These are phyloP conservation scores for Vireo griseus DNA, from an alignment of 2,797 vertebrate species.

Conservation along the genomic window DNA sequence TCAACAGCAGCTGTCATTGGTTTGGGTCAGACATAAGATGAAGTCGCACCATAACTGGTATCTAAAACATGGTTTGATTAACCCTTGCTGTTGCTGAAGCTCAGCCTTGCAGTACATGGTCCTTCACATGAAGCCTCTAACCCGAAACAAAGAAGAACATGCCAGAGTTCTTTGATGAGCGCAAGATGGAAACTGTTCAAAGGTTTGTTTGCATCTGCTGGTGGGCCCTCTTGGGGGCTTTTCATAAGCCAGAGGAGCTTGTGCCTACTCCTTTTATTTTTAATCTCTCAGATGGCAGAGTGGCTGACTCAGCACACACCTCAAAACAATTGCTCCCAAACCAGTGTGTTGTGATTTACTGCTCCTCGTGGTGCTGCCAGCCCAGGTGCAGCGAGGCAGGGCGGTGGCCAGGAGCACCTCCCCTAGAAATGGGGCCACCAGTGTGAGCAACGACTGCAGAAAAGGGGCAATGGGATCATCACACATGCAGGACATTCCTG, in stretches of 20 bases:
- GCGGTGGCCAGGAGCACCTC: not conserved
- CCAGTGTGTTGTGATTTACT: not conserved
- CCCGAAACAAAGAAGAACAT: not conserved
- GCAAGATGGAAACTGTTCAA: not conserved
- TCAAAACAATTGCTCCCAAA: not conserved
- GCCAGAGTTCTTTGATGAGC: not conserved
- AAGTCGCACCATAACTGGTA: not conserved
- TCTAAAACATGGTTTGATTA: not conserved
- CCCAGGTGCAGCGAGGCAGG: accelerated
- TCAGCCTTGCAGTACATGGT: not conserved
- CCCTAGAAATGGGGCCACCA: not conserved
- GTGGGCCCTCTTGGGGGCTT: not conserved
- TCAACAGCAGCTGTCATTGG: not conserved
- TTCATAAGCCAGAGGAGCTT: not conserved
- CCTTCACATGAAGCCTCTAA: not conserved
- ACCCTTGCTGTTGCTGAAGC: not conserved
- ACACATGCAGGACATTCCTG: not conserved
- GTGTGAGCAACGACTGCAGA: accelerated
- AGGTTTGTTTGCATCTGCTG: not conserved
- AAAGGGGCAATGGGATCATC: not conserved
- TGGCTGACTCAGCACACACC: not conserved
- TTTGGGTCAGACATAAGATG: not conserved
- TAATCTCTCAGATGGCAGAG: not conserved
- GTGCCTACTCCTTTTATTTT: not conserved
- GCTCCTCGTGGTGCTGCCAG: not conserved